A percentile compares a stretch with the other conserved stretches of the same genome.
phyloP scores from a whole-genome alignment of 2,113 vertebrate species.

The Amphiprion ocellaris region DNA sequence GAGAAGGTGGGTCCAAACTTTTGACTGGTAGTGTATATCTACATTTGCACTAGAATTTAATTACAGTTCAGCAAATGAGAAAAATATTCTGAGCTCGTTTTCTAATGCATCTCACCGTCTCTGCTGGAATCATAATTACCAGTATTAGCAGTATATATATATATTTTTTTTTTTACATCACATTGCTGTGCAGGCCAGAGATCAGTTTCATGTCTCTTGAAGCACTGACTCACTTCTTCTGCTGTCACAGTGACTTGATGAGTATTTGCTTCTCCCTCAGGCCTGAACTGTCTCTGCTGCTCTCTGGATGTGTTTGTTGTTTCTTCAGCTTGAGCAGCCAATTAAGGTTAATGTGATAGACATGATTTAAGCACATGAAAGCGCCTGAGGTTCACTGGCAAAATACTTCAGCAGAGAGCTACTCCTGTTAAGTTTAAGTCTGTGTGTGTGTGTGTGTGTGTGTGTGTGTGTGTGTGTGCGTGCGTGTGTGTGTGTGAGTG shows the following conservation, averaged over 20 bases:
- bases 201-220: conserved; percentile 11
- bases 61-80: too few species aligned
- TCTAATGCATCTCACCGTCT: neutral
- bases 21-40: too few species aligned
- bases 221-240: conserved; percentile 4
- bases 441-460: too few species aligned
- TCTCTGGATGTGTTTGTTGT: conserved; percentile 64
- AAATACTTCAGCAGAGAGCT: conserved; percentile 47
- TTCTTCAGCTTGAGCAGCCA: conserved; percentile 53
- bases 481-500: neutral
- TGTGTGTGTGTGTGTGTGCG: neutral
- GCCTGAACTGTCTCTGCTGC: conserved; percentile 50
- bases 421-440: conserved; percentile 4
- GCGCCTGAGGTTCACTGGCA: conserved; percentile 36
- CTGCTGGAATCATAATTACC: neutral
- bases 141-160: neutral
- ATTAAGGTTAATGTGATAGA: conserved; percentile 71
- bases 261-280: conserved; percentile 33
- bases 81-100: too few species aligned
- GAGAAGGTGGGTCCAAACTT: too few species aligned
- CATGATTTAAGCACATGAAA: conserved; percentile 66
- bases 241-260: conserved; percentile 25
- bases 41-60: too few species aligned
- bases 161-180: conserved; percentile 1
- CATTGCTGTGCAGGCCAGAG: neutral